Evolutionary conservation across 2,797 vertebrate species (phyloP), one percentile per base, ranked within the genome.

Genomic region (Malacoctenus gilli): DNA sequence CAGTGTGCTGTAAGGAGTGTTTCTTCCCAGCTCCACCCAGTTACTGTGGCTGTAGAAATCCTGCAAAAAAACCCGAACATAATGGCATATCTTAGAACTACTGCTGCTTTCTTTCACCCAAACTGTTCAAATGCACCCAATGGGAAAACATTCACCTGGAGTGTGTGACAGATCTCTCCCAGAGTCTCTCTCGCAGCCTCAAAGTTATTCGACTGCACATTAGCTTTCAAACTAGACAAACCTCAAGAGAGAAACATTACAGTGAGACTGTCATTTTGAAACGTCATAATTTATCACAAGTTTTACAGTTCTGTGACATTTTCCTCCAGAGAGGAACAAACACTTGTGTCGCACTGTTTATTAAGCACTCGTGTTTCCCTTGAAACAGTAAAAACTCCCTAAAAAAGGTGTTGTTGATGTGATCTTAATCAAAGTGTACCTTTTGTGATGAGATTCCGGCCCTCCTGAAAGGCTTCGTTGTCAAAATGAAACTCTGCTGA

Each of bases 131-230:
- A 8, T 9, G 4, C 6, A 1, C 6, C 5, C 22, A 14, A 12
- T 1, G 2, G 13, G n/a, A 28, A 25, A 5, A 7, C 12, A 46
- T 0, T 71, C 50, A 90, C 90, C 82, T 91, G 90, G 4, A 91
- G 49, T n/a, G 84, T 87, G 39, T 91, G 89, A 58, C 38, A 79
- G 38, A 85, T 25, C 9, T 0, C 6, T 28, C 90, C 88, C 6
- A 90, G 76, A 23, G 5, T 54, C 19, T 18, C 1, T 18, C 85
- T 65, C 6, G 69, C 89, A 22, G 72, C 9, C 0, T 55, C 2
- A 47, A 83, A 89, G 32, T 58, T 80, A 31, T 58, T 86, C 31
- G 55, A 61, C 46, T 89, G 87, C 18, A 90, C 62, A 12, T 57
- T 59, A 19, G 34, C 43, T 47, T 89, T 88, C 18, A 90, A 60